Percentiles rank a stretch among this genome's conserved stretches.
Evolutionary conservation across 2,113 vertebrate species (phyloP).

Genomic region (Cepphus grylle): DNA sequence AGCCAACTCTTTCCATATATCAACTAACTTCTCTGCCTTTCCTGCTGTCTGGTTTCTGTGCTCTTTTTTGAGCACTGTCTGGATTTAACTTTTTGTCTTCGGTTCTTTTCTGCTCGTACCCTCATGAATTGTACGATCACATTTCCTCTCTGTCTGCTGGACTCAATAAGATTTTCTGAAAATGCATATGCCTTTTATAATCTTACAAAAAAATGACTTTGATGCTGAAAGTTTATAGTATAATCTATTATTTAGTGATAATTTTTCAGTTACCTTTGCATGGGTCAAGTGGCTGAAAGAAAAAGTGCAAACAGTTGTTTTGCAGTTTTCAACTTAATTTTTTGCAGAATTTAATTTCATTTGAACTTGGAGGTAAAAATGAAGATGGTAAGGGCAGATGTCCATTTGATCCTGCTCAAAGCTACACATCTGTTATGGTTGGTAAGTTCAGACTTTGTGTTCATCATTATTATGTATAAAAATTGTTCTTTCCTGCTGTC

Average conservation of each 20-base stretch:
- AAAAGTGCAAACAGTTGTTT: not conserved
- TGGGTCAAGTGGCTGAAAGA: not conserved
- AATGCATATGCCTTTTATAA: not conserved
- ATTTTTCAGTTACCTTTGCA: not conserved
- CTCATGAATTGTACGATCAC: not conserved
- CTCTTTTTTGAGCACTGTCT: not conserved
- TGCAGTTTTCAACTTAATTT: not conserved
- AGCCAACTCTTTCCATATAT: not conserved
- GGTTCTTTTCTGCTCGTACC: not conserved
- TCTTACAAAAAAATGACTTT: not conserved
- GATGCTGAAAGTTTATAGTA: not conserved
- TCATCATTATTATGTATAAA: not conserved
- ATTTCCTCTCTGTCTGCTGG: not conserved
- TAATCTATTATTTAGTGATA: not conserved
- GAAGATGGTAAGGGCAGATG: slow-evolving; percentile 94
- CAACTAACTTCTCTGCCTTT: not conserved
- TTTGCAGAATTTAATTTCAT: slow-evolving; percentile 74
- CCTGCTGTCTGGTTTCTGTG: not conserved
- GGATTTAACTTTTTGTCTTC: not conserved
- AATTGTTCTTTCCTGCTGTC: not conserved
- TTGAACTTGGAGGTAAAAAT: slow-evolving; percentile 77
- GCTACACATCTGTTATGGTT: slow-evolving; percentile 94
- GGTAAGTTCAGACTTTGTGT: slow-evolving; percentile 80
- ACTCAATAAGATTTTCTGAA: not conserved
- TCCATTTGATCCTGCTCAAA: slow-evolving; percentile 94